A percentile compares a stretch with the other conserved stretches of the same genome.
Evolutionary conservation across 2,113 vertebrate species (phyloP).

Genomic region (Xiphias gladius): DNA sequence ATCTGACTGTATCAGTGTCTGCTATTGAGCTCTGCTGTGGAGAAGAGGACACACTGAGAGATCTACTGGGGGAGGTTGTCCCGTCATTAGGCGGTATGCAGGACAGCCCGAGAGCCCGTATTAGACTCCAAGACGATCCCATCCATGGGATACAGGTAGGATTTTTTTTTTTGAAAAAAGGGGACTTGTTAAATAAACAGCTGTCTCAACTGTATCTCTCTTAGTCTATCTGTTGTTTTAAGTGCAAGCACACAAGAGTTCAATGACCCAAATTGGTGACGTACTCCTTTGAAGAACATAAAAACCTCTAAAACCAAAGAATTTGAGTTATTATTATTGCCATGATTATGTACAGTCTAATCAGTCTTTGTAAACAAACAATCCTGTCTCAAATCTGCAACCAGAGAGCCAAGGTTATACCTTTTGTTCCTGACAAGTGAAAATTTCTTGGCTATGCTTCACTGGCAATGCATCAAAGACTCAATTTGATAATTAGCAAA

Average conservation of each 20-base stretch:
- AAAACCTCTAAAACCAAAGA: not conserved
- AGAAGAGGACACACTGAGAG: conserved; percentile 93
- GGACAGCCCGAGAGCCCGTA: conserved; percentile 91
- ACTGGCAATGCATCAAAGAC: not conserved
- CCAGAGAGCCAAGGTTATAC: not conserved
- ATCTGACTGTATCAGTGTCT: conserved; percentile 95
- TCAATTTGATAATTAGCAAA: not conserved
- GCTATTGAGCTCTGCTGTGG: conserved; percentile 97
- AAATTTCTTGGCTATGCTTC: conserved; percentile 1
- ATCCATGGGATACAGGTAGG: conserved; percentile 94
- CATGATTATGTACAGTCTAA: not conserved
- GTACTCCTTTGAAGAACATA: not conserved
- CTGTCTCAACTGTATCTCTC: not conserved
- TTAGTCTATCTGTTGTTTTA: not conserved
- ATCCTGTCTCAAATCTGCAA: conserved; percentile 2
- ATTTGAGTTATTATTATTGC: not conserved
- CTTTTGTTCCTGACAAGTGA: not conserved
- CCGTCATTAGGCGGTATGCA: conserved; percentile 87
- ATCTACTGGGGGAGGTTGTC: conserved; percentile 92
- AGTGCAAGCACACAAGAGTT: not conserved
- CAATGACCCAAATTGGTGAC: not conserved
- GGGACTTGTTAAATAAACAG: not conserved
- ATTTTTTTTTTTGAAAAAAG: not conserved
- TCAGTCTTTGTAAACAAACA: conserved; percentile 8
- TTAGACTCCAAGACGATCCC: conserved; percentile 94